Evolutionary conservation across 2,797 vertebrate genomes (phyloP), one percentile per base, ranked within the genome.

Genomic region (Smutsia temminckii): DNA sequence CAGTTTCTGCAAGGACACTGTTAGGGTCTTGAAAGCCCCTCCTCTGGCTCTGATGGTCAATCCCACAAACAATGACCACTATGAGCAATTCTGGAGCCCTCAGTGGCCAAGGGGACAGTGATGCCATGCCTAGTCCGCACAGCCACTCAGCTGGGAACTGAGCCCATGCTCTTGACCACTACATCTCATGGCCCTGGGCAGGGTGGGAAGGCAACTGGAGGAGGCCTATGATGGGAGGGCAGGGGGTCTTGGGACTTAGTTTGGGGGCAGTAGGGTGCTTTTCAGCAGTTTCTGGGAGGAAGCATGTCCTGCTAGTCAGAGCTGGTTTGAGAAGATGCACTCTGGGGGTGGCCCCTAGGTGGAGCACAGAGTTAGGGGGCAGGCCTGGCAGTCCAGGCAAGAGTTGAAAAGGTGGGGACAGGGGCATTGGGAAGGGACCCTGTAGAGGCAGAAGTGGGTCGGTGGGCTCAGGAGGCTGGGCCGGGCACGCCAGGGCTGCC

Each of bases 111-210:
- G 59, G 17, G 51, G 12, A 29, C 2, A 51, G 49, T 1, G 9
- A 55, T 6, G 5, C 21, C 10, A 9, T 27, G 29, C n/a, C 32
- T 0, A 46, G 20, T 66, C 37, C 4, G 5, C 17, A 0, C 0
- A 5, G 81, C 2, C 63, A 4, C 11, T 40, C 34, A 4, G 32
- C 63, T 3, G n/a, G 66, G n/a, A 4, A 37, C 8, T 42, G 12
- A 0, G 46, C 12, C 66, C 46, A 13, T 0, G 2, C 34, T 11
- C 12, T 1, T 32, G 78, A 16, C 72, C 29, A 2, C 2, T 0
- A 18, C 4, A 5, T 20, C 85, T 4, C 37, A 10, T 0, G 0
- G 53, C 32, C 63, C 51, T 0, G 9, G 6, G n/a, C 10, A 0
- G 34, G 64, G 14, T 0, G 6, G 42, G 46, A 18, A 40, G 27